A percentile compares a stretch with the other conserved stretches of the same genome.
phyloP scores from a whole-genome alignment of 2,113 vertebrate species.

The Eptesicus fuscus region DNA sequence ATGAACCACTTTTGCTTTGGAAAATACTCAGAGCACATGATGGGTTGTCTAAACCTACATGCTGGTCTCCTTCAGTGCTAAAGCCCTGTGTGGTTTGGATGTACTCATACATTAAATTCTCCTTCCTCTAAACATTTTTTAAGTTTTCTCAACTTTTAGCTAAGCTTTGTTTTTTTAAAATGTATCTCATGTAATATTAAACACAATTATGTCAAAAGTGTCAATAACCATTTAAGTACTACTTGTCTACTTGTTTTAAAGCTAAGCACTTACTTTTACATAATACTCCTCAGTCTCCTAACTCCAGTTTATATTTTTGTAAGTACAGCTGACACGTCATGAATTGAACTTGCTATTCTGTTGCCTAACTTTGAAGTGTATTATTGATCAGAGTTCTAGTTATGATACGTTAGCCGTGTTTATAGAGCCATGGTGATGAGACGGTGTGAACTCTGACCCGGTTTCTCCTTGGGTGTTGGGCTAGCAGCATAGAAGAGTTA shows the following conservation, averaged over 20 bases:
- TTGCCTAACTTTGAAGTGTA: background rate
- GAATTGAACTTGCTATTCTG: background rate
- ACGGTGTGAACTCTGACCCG: conserved; percentile 8
- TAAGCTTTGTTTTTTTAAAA: background rate
- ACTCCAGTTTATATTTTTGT: background rate
- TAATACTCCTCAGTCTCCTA: background rate
- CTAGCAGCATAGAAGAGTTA: background rate
- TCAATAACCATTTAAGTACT: background rate
- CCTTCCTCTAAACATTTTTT: background rate
- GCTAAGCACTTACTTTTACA: background rate
- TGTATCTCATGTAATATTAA: background rate
- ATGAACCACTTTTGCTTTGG: background rate
- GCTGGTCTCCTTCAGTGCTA: background rate
- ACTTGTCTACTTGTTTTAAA: background rate
- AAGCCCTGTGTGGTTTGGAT: background rate
- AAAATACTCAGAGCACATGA: background rate
- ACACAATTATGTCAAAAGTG: background rate
- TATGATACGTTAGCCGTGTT: background rate
- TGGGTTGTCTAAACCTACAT: background rate
- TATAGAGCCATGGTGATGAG: background rate
- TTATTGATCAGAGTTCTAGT: background rate
- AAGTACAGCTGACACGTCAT: background rate
- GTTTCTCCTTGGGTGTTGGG: background rate
- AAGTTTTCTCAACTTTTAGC: background rate
- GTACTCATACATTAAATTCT: background rate